Percentiles rank a stretch among this genome's conserved stretches.
These are phyloP conservation scores for Melanotaenia maccullochi DNA, from an alignment of 2,797 vertebrate species.

Conservation along the genomic window DNA sequence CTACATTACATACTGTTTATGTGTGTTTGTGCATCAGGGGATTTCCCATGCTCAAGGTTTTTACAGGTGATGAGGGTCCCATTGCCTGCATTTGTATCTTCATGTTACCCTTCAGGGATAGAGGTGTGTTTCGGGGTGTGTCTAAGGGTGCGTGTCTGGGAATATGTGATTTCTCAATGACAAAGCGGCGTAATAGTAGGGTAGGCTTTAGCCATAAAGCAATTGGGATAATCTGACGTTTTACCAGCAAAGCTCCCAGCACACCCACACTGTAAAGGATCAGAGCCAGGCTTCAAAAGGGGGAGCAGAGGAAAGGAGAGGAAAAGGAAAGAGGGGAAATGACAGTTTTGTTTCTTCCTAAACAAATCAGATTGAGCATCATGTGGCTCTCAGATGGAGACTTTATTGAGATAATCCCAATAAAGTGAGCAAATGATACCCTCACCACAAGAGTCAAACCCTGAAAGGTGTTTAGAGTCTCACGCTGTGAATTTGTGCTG, in stretches of 20 bases:
- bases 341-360: conserved; percentile 24
- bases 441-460: conserved; percentile 10
- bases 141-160: conserved; percentile 63
- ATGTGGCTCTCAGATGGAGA: conserved; percentile 24
- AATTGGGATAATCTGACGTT: conserved; percentile 70
- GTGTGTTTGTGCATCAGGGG: conserved; percentile 36
- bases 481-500: conserved; percentile 23
- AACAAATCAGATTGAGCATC: conserved; percentile 29
- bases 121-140: conserved; percentile 57
- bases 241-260: conserved; percentile 73
- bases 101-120: conserved; percentile 29
- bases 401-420: conserved; percentile 44
- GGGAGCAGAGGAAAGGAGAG: conserved; percentile 8
- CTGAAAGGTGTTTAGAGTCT: conserved; percentile 41
- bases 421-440: conserved; percentile 27
- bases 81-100: conserved; percentile 34
- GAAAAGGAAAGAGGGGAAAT: conserved; percentile 14
- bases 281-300: conserved; percentile 53
- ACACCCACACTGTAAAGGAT: conserved; percentile 70
- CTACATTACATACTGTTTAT: conserved; percentile 22
- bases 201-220: conserved; percentile 74
- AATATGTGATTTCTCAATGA: conserved; percentile 71
- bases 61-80: conserved; percentile 57
- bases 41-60: conserved; percentile 61
- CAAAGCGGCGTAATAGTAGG: conserved; percentile 73